Base-by-base conservation (phyloP, 2,888 invertebrate species). In the Melanchra persicariae region DNA sequence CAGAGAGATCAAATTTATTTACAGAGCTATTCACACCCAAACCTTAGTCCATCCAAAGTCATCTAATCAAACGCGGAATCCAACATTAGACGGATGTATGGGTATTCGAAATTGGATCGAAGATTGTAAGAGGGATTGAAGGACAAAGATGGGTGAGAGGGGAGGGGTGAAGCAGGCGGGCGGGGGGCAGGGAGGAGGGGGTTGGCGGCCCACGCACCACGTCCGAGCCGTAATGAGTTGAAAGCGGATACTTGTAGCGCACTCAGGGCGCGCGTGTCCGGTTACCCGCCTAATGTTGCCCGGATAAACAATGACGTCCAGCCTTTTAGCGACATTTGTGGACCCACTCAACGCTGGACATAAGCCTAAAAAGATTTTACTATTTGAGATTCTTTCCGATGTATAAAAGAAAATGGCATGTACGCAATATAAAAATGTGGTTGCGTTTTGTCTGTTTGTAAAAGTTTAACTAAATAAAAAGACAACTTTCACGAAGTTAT, bases 231-330 rank as follows among this genome's bases (percentile, higher is more conserved):
- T 96, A 96, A 96, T 96, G 95, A 96, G 95, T 96, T 96, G 95
- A 96, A 96, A 96, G 95, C 95, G 95, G 95, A 96, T 96, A 96
- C 95, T 95, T 96, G 95, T 96, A 96, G 94, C 95, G 95, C 95
- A 95, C 95, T 96, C 95, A 95, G 93, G 90, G 91, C 93, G 95
- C 92, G 94, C 95, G 95, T 96, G 95, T 96, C 95, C 95, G 95
- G 95, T 96, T 96, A 95, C 95, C 94, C 94, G 95, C 95, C 95
- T 96, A 95, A 96, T 96, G 95, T 94, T 93, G 92, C 92, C 94
- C 95, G 95, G 95, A 95, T 96, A 96, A 96, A 96, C 95, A 96
- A 96, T 95, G 95, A 95, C 95, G 95, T 93, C 94, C 95, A 95
- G 95, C 95, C 95, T 96, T 96, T 96, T 96, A 96, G 95, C 93